Base-by-base conservation (phyloP, 2,888 invertebrate species). In the Lagria hirta region DNA sequence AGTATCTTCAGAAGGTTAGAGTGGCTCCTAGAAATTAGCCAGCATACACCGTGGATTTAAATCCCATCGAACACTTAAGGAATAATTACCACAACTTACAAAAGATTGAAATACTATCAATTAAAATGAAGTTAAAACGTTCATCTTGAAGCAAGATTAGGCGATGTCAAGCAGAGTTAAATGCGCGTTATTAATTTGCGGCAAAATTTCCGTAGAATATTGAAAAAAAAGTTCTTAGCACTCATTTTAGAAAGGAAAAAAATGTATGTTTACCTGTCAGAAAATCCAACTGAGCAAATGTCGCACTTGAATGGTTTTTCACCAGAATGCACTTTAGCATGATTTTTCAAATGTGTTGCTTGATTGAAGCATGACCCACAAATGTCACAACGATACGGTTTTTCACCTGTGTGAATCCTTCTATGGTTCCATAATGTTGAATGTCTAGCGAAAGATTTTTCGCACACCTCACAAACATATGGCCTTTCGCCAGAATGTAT, bases 331-430 rank as follows among this genome's bases (percentile, higher is more conserved):
- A 87, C 81, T 72, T 90, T 90, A 33, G 89, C 88, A 64, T 91
- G 90, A 70, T 90, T 91, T 69, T 90, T 90, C 45, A 90, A 75
- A 71, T 90, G 90, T 15, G 90, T 90, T 14, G 90, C 90, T 71
- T 90, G 90, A 68, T 89, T 90, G 69, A 91, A 91, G 41, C 89
- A 89, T 13, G 88, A 88, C n/a, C 89, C 88, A 66, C 90, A 91
- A 37, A 86, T 87, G 54, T 88, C 88, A 69, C 90, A 90, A 66
- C 88, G 84, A 43, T 88, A 89, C 0, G 90, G 90, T 65, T 90
- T 90, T 75, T 87, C 86, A 10, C 90, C 90, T 0, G 90, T 90
- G 65, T 91, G 90, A 55, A 91, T 91, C 52, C 90, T 81, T 14
- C 90, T 78, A 66, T 91, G 90, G 71, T 90, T 91, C 90, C 90